A percentile compares a stretch with the other conserved stretches of the same genome.
Conservation (phyloP, 1,140 invertebrate genomes). For the Streblospio benedicti region DNA sequence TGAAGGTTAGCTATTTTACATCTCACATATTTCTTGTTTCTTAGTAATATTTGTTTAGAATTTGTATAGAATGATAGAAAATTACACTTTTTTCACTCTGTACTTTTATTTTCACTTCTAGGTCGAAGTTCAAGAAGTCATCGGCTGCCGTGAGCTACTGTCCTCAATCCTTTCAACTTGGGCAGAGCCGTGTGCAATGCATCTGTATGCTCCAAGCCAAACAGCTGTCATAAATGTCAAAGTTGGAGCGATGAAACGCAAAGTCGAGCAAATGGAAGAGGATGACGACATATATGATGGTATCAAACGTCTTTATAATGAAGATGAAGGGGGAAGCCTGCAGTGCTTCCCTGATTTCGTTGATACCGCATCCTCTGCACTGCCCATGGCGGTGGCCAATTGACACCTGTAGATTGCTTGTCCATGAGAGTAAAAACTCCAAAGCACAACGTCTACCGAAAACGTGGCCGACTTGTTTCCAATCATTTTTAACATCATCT, state of each 20-base stretch:
- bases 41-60: not conserved
- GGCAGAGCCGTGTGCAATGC: slow-evolving; percentile 15
- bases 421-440: too few species aligned
- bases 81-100: not conserved
- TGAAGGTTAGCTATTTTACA: slow-evolving; percentile 27
- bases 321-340: too few species aligned
- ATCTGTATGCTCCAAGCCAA: slow-evolving; percentile 14
- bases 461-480: too few species aligned
- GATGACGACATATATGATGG: slow-evolving; percentile 39
- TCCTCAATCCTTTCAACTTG: slow-evolving; percentile 26
- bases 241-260: slow-evolving; percentile 22
- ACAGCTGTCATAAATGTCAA: slow-evolving; percentile 31
- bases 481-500: too few species aligned
- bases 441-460: too few species aligned
- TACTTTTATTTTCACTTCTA: slow-evolving; percentile 18
- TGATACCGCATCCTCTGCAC: too few species aligned
- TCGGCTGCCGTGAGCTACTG: slow-evolving; percentile 38
- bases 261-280: slow-evolving; percentile 24
- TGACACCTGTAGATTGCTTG: too few species aligned
- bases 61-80: too few species aligned
- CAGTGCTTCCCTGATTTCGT: too few species aligned
- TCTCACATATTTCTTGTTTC: not conserved
- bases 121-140: slow-evolving; percentile 34
- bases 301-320: slow-evolving; percentile 43
- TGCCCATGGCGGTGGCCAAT: too few species aligned